These are phyloP conservation scores for Brevimyrus niger DNA, from an alignment of 2,113 vertebrate species.

Conservation along the genomic window DNA sequence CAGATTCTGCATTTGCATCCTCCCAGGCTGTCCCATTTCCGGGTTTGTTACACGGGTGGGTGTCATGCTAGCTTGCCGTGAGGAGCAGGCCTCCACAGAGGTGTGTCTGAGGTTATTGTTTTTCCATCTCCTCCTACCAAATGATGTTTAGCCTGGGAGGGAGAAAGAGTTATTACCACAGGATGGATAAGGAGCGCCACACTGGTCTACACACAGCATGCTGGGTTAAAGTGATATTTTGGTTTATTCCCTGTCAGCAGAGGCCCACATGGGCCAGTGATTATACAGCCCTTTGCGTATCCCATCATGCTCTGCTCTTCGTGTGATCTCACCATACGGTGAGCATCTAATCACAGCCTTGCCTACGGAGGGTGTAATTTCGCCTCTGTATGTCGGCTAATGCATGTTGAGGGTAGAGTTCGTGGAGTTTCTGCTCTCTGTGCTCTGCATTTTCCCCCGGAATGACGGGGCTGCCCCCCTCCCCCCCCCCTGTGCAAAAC, in stretches of 20 bases:
- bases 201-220: neutral
- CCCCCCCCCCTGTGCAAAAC: neutral
- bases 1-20: neutral
- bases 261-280: neutral
- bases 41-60: neutral
- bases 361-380: neutral
- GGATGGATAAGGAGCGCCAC: neutral
- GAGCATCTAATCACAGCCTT: constrained; percentile 6
- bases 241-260: constrained; percentile 4
- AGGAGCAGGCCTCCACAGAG: neutral
- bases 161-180: neutral
- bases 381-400: neutral
- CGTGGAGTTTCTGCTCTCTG: neutral
- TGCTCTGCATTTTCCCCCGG: neutral
- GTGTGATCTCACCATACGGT: constrained; percentile 3
- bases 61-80: neutral
- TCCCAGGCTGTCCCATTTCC: neutral
- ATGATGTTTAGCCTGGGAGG: neutral
- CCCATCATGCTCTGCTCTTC: neutral
- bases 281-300: neutral
- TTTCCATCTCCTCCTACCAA: neutral
- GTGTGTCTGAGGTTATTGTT: neutral
- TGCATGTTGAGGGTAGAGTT: neutral
- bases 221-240: neutral
- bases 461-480: neutral